Evolutionary conservation across 2,888 invertebrate genomes (phyloP).

Genomic region (Amphimallon solstitiale): DNA sequence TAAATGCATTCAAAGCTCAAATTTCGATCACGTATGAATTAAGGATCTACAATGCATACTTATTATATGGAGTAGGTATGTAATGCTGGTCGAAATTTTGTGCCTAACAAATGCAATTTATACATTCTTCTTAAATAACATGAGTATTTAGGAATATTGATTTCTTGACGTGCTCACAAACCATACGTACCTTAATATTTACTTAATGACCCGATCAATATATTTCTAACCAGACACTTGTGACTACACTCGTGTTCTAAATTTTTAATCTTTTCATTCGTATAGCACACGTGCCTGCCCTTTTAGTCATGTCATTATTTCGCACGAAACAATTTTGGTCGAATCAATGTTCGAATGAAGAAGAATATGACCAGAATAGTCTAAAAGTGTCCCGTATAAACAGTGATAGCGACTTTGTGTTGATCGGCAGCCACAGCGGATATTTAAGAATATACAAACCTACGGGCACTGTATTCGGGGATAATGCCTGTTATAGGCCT

Average conservation of each 20-base stretch:
- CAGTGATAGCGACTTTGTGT: constrained; percentile 75
- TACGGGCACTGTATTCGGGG: constrained; percentile 61
- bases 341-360: constrained; percentile 71
- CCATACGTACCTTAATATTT: constrained; percentile 12
- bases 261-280: constrained; percentile 23
- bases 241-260: constrained; percentile 1
- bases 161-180: constrained; percentile 44
- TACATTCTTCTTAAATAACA: too few relatives aligned
- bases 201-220: constrained; percentile 46
- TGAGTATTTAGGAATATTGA: constrained; percentile 34
- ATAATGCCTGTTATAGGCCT: constrained; percentile 65
- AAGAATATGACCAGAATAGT: constrained; percentile 66
- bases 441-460: constrained; percentile 81
- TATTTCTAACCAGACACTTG: constrained; percentile 46
- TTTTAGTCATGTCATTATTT: constrained; percentile 85
- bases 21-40: too few relatives aligned
- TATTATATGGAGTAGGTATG: too few relatives aligned
- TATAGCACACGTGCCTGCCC: not conserved
- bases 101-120: too few relatives aligned
- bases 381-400: constrained; percentile 66
- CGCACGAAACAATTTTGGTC: constrained; percentile 92
- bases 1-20: too few relatives aligned
- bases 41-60: too few relatives aligned
- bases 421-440: constrained; percentile 84
- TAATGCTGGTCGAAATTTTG: too few relatives aligned